Percentiles rank a stretch among this genome's conserved stretches.
phyloP scores from a whole-genome alignment of 2,113 vertebrate genomes.

The Myrmophylax atrothorax region DNA sequence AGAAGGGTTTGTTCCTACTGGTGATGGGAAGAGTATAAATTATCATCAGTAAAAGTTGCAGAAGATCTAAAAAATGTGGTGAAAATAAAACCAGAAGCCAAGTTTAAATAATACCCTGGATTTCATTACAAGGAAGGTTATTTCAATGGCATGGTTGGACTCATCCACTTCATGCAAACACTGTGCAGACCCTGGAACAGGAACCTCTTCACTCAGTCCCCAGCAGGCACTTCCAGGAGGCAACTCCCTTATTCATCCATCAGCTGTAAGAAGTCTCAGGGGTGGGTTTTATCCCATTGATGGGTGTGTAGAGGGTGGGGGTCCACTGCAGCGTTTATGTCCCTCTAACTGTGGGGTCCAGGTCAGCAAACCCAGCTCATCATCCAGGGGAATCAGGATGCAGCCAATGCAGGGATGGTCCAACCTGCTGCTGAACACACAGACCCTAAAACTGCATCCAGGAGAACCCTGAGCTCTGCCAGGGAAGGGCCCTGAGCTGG shows the following conservation, averaged over 20 bases:
- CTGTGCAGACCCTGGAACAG: background rate
- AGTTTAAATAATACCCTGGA: background rate
- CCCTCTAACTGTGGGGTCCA: background rate
- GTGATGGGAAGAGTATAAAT: background rate
- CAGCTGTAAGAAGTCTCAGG: background rate
- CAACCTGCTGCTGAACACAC: background rate
- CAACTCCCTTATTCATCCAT: background rate
- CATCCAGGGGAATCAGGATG: background rate
- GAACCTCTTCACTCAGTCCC: background rate
- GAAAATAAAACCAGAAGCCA: background rate
- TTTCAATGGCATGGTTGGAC: background rate
- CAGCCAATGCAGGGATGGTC: fast-evolving
- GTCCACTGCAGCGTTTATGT: background rate
- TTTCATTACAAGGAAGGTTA: background rate
- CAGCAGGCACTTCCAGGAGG: background rate
- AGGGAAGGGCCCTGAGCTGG: background rate
- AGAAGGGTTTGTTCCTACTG: background rate
- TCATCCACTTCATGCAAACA: background rate
- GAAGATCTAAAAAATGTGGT: background rate
- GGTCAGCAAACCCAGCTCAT: background rate
- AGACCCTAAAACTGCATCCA: background rate
- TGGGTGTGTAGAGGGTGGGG: background rate
- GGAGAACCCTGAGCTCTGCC: background rate
- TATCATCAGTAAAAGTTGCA: background rate
- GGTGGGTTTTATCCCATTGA: background rate